Evolutionary conservation across 1,140 invertebrate species (phyloP).

Genomic region (Drosophila dunni): DNA sequence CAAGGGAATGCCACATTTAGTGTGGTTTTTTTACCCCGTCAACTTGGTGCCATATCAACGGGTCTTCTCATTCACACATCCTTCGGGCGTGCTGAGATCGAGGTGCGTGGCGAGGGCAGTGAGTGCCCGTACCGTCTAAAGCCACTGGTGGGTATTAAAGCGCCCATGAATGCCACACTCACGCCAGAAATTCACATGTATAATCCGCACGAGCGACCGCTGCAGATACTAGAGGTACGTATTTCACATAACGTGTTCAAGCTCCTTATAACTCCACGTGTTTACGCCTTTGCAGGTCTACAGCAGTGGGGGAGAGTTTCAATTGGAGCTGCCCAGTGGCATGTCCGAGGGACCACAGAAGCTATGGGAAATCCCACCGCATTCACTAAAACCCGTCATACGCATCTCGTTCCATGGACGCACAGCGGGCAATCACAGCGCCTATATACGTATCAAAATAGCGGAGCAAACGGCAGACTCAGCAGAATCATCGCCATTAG

Average conservation of each 20-base stretch:
- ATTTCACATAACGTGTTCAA: background rate
- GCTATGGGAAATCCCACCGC: conserved; percentile 96
- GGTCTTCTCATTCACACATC: conserved; percentile 97
- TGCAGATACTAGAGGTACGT: conserved; percentile 89
- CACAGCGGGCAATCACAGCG: conserved; percentile 83
- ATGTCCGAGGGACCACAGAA: conserved; percentile 90
- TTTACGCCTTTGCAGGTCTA: conserved; percentile 85
- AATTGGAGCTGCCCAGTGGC: conserved; percentile 93
- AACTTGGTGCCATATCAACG: conserved; percentile 94
- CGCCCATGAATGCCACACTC: conserved; percentile 96
- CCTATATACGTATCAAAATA: conserved; percentile 84
- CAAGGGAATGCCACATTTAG: conserved; percentile 97
- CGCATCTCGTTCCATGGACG: conserved; percentile 92
- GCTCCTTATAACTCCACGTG: background rate
- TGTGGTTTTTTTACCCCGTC: conserved; percentile 96
- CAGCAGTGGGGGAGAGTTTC: conserved; percentile 95
- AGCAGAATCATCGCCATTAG: conserved; percentile 21
- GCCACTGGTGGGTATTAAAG: conserved; percentile 94
- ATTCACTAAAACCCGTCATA: conserved; percentile 94
- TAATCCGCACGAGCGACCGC: conserved; percentile 94
- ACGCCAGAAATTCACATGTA: conserved; percentile 95
- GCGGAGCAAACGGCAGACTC: conserved; percentile 40
- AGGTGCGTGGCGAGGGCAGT: conserved; percentile 93
- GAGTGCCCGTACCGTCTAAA: conserved; percentile 95
- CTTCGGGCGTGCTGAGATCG: conserved; percentile 91